phyloP scores from a whole-genome alignment of 1,140 invertebrate genomes.

The Telenomus remus region DNA sequence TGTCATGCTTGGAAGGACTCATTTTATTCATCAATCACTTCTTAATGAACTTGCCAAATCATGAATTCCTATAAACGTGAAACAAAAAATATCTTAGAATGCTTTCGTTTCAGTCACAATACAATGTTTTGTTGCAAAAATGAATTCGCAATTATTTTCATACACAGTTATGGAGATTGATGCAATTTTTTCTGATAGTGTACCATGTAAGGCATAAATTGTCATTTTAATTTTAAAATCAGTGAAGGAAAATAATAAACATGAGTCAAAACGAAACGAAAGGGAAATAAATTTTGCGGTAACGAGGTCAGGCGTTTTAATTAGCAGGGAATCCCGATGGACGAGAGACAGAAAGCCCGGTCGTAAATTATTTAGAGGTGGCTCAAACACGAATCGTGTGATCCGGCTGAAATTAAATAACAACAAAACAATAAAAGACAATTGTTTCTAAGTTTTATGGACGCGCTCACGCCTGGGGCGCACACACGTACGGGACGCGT shows the following conservation, averaged over 20 bases:
- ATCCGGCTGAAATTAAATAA: constrained; percentile 70
- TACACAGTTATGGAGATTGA: too few species aligned
- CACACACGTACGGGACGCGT: constrained; percentile 62
- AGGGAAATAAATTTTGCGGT: constrained; percentile 1
- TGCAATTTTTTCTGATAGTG: too few species aligned
- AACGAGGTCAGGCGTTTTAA: constrained; percentile 39
- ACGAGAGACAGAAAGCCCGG: constrained; percentile 26
- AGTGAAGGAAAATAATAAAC: too few species aligned
- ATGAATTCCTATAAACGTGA: too few species aligned
- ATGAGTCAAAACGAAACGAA: background rate
- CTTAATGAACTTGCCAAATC: too few species aligned
- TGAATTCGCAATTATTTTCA: too few species aligned
- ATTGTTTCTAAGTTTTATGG: constrained; percentile 73
- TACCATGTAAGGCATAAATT: too few species aligned
- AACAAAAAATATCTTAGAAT: too few species aligned
- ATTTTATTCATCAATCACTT: background rate
- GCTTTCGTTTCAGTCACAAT: too few species aligned
- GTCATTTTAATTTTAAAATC: too few species aligned
- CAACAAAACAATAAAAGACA: constrained; percentile 73
- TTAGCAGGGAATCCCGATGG: constrained; percentile 29
- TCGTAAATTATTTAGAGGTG: constrained; percentile 74
- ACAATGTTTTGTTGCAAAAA: too few species aligned
- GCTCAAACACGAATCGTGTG: constrained; percentile 31
- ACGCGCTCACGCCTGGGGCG: constrained; percentile 55
- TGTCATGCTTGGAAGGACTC: background rate